A percentile compares a stretch with the other conserved stretches of the same genome.
phyloP scores from a whole-genome alignment of 2,797 vertebrate genomes.

The Sternarchorhynchus goeldii region DNA sequence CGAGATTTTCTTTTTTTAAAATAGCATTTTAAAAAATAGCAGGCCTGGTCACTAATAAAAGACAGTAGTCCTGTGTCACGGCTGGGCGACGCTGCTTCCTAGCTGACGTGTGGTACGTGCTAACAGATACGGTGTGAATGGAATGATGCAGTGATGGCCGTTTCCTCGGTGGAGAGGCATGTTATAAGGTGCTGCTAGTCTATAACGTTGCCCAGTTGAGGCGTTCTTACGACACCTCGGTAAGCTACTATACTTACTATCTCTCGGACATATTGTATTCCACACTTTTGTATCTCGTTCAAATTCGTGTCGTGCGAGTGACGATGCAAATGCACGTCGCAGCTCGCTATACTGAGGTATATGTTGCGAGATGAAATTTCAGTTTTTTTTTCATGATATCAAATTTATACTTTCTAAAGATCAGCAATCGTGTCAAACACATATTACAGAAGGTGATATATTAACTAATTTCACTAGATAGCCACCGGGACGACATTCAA shows the following conservation, averaged over 20 bases:
- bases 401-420: too few relatives aligned
- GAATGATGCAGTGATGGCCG: slow-evolving; percentile 40
- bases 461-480: not conserved
- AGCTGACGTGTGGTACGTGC: slow-evolving; percentile 60
- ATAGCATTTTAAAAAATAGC: not conserved
- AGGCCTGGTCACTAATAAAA: slow-evolving; percentile 21
- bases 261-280: not conserved
- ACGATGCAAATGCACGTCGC: slow-evolving; percentile 25
- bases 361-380: not conserved
- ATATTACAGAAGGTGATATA: not conserved
- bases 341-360: not conserved
- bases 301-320: slow-evolving; percentile 43
- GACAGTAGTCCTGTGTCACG: slow-evolving; percentile 13
- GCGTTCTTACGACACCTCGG: not conserved
- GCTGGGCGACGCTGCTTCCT: slow-evolving; percentile 41
- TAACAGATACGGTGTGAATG: slow-evolving; percentile 37
- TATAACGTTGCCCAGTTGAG: not conserved
- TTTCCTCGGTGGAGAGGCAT: slow-evolving; percentile 6
- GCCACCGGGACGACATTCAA: slow-evolving; percentile 2
- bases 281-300: not conserved
- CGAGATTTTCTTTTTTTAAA: not conserved
- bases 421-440: too few relatives aligned
- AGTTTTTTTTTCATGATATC: too few relatives aligned
- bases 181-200: not conserved
- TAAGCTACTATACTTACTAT: slow-evolving; percentile 38